Base-by-base conservation (phyloP, 2,113 vertebrate species). In the Galbula dea region DNA sequence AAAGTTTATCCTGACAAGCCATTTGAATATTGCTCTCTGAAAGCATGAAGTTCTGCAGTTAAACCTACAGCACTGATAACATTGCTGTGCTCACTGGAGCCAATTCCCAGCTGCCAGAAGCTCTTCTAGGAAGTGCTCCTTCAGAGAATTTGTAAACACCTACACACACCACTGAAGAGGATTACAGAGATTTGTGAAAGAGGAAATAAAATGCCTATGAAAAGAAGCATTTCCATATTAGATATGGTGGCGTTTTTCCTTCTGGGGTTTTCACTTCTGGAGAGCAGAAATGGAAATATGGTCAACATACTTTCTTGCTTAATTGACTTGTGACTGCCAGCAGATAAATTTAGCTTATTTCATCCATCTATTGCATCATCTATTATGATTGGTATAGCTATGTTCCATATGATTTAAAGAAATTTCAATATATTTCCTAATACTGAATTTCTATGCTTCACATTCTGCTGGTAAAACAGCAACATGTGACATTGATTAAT, bases 111-210 rank as follows among this genome's bases (percentile, higher is more conserved):
- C 37, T 59, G 83, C 85, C 77, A 73, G 73, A 58, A 94, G 73
- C 69, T 74, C 69, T 91, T 94, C 80, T 62, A 86, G 51, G 69
- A 88, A 80, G 29, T 37, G 54, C 54, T 82, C 57, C 86, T 84
- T 91, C 58, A 14, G n/a, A 88, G 74, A 76, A 63, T 78, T 91
- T 90, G 55, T 78, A 84, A 95, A 94, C 90, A 96, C 77, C 95
- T 94, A 86, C 83, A 95, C 48, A 89, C 37, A 62, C 19, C 39
- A 69, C 46, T 68, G 76, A 88, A 86, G 79, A 79, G 75, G 92
- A 91, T 95, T 96, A 94, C 71, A 93, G 71, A 95, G 87, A 77
- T 92, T 74, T 94, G 68, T 76, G 91, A 92, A 92, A 90, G 41
- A 22, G 15, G 30, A 39, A 17, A 39, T 76, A 88, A 93, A 84